Evolutionary conservation across 1,140 invertebrate genomes (phyloP).

Genomic region (Galleria mellonella): DNA sequence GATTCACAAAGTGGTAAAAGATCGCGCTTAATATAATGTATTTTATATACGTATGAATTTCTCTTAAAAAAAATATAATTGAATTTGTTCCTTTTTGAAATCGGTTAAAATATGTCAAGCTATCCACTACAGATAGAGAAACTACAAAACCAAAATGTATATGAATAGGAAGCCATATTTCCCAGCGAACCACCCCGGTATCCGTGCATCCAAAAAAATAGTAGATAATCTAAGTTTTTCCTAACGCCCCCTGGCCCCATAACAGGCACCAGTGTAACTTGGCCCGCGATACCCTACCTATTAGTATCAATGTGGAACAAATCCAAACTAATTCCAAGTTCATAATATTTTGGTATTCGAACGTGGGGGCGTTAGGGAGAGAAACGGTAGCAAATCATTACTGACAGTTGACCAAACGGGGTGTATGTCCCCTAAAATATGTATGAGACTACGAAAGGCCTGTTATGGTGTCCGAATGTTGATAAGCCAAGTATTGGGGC

Average conservation of each 20-base stretch:
- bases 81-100: too few relatives aligned
- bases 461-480: conserved; percentile 73
- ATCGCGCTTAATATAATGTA: too few relatives aligned
- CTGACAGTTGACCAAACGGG: conserved; percentile 71
- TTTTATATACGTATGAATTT: too few relatives aligned
- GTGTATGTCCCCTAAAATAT: conserved; percentile 65
- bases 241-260: conserved; percentile 56
- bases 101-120: too few relatives aligned
- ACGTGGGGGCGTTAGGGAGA: conserved; percentile 44
- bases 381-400: conserved; percentile 69
- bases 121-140: conserved; percentile 30
- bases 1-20: too few relatives aligned
- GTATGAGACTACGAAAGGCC: conserved; percentile 68
- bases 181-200: conserved; percentile 57
- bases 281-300: conserved; percentile 6
- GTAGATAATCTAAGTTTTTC: conserved; percentile 70
- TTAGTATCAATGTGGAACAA: background rate
- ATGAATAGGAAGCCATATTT: conserved; percentile 71
- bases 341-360: conserved; percentile 24
- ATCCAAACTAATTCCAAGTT: conserved; percentile 8
- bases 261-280: conserved; percentile 23
- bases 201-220: conserved; percentile 58
- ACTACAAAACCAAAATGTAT: conserved; percentile 45
- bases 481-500: conserved; percentile 68
- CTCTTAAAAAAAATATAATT: too few relatives aligned